phyloP scores from a whole-genome alignment of 2,113 vertebrate species.

The Sylvia atricapilla region DNA sequence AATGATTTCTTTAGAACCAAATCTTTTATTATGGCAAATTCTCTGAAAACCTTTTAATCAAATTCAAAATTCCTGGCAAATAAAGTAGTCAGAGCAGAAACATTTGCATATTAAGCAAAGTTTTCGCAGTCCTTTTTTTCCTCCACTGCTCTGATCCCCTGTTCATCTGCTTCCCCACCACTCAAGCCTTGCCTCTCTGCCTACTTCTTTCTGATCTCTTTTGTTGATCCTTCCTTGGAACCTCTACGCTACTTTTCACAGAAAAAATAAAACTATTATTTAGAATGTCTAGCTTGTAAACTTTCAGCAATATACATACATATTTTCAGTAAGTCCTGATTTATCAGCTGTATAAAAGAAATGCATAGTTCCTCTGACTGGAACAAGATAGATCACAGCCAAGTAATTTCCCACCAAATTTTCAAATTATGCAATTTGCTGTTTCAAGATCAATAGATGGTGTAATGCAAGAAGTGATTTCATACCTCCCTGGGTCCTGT shows the following conservation, averaged over 20 bases:
- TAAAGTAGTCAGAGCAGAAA: not conserved
- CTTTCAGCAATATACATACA: not conserved
- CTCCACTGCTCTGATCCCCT: not conserved
- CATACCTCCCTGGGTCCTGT: not conserved
- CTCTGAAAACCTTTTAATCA: not conserved
- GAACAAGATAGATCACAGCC: not conserved
- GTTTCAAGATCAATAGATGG: constrained; percentile 10
- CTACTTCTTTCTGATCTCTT: not conserved
- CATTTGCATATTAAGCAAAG: not conserved
- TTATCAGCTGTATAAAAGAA: constrained; percentile 18
- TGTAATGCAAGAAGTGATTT: constrained; percentile 21
- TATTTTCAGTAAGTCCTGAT: not conserved
- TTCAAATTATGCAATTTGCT: not conserved
- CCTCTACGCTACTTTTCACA: not conserved
- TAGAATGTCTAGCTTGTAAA: not conserved
- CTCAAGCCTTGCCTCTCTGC: fast-evolving
- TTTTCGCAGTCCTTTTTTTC: not conserved
- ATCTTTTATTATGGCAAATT: not conserved
- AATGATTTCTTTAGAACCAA: not conserved
- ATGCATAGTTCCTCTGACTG: not conserved
- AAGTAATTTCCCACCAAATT: constrained; percentile 15
- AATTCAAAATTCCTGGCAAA: not conserved
- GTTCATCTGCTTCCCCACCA: not conserved
- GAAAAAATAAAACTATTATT: not conserved
- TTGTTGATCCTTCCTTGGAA: not conserved